Evolutionary conservation across 2,888 invertebrate genomes (phyloP).

Genomic region (Watsonalla cultraria): DNA sequence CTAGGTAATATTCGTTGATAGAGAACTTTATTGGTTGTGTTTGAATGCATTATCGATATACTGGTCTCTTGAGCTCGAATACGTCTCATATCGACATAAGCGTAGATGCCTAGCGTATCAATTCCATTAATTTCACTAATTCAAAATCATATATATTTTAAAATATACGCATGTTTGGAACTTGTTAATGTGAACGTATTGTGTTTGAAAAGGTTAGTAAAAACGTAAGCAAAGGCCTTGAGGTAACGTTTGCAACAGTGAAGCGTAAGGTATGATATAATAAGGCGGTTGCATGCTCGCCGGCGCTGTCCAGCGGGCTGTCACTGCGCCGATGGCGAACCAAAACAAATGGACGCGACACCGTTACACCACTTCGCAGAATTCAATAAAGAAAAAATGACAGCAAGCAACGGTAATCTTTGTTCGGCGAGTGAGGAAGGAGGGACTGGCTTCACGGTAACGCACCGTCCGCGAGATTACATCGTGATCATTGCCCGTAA

Average conservation of each 20-base stretch:
- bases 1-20: neutral
- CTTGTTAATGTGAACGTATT: too few species aligned
- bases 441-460: constrained; percentile 52
- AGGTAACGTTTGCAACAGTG: constrained; percentile 3
- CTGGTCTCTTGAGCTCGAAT: too few species aligned
- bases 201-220: neutral
- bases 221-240: neutral
- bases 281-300: constrained; percentile 11
- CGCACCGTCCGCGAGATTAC: constrained; percentile 30
- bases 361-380: constrained; percentile 74
- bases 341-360: constrained; percentile 72
- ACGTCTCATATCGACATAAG: too few species aligned
- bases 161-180: neutral
- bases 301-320: constrained; percentile 16
- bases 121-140: too few species aligned
- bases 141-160: constrained; percentile 17
- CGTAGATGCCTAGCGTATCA: too few species aligned
- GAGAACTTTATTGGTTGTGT: neutral
- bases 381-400: constrained; percentile 66
- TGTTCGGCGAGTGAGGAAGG: constrained; percentile 58
- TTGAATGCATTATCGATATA: constrained; percentile 7
- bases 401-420: constrained; percentile 69
- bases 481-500: constrained; percentile 39
- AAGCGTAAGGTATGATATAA: constrained; percentile 34
- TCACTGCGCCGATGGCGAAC: constrained; percentile 38